Conservation (phyloP, 2,888 invertebrate species). For the Eustalomyia histrio region DNA sequence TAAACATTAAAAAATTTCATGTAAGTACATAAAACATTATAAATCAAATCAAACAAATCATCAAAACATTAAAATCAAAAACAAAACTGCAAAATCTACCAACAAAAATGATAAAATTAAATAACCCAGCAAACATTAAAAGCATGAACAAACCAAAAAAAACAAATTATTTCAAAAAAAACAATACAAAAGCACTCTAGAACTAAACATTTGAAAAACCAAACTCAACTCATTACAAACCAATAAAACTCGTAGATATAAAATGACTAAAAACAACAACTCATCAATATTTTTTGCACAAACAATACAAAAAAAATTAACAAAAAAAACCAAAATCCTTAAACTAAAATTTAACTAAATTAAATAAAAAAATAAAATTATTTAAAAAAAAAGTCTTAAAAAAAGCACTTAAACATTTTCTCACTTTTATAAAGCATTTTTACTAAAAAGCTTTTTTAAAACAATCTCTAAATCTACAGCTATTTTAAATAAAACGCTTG, state of each 20-base stretch:
- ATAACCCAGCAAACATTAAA: constrained; percentile 52
- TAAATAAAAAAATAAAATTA: constrained; percentile 45
- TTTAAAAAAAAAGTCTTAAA: constrained; percentile 32
- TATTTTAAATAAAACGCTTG: constrained; percentile 26
- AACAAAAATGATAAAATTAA: constrained; percentile 23
- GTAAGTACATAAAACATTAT: constrained; percentile 45
- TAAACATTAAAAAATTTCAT: constrained; percentile 33
- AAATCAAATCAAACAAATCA: constrained; percentile 13
- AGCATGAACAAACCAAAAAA: constrained; percentile 41
- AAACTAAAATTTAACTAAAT: constrained; percentile 57
- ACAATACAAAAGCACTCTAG: constrained; percentile 2
- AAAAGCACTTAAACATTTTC: constrained; percentile 39
- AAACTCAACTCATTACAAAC: background rate
- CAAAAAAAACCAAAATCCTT: constrained; percentile 40
- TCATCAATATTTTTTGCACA: background rate
- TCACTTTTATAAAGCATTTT: constrained; percentile 41
- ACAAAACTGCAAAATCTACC: constrained; percentile 1
- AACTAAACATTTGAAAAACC: background rate
- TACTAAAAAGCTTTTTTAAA: constrained; percentile 38
- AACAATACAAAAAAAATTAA: background rate
- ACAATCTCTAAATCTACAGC: constrained; percentile 18
- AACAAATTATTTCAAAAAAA: background rate
- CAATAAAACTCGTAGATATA: background rate
- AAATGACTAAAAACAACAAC: background rate
- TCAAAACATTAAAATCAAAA: constrained; percentile 19